Evolutionary conservation across 2,888 invertebrate genomes (phyloP), one percentile per base, ranked within the genome.

Genomic region (Brachynemurus nebulosus): DNA sequence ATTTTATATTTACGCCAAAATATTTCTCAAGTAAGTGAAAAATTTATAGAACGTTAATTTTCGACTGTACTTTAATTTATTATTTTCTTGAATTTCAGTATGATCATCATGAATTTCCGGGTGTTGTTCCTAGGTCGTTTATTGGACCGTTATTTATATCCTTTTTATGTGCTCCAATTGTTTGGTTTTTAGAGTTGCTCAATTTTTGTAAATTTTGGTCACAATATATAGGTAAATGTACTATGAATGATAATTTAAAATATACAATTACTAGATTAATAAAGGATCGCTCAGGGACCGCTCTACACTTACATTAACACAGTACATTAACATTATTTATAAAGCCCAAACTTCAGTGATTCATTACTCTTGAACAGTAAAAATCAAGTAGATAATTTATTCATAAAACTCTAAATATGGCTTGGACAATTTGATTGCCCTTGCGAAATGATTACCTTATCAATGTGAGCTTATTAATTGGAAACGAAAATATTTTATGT

Each of bases 91-190:
- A 42, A 45, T 51, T 74, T 57, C 69, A 96, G 91, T 99, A 96
- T 66, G 98, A 99, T 67, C 98, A 99, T 68, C 75, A 86, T 63
- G 89, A 93, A 60, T 99, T 90, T 70, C 92, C 97, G 57, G 86
- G 98, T 48, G 96, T 97, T 47, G 98, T 99, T 46, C 97, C 98
- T 42, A 76, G 98, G 52, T 86, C 92, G 20, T 98, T 99, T 66
- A 63, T 97, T 46, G 97, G 97, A 17, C 89, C 98, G 23, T 62
- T 96, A 18, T 67, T 83, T 48, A 71, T 97, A 53, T 82, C 92
- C 1, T 62, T 75, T 37, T 54, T 92, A 35, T 78, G 90, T 4
- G 74, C 80, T 44, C 96, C 96, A 14, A 64, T 86, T 56, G 77
- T 82, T 47, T 66, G 72, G 47, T 54, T 82, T 46, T 68, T 85